Evolutionary conservation across 2,113 vertebrate species (phyloP), one percentile per base, ranked within the genome.

Genomic region (Rhinoderma darwinii): DNA sequence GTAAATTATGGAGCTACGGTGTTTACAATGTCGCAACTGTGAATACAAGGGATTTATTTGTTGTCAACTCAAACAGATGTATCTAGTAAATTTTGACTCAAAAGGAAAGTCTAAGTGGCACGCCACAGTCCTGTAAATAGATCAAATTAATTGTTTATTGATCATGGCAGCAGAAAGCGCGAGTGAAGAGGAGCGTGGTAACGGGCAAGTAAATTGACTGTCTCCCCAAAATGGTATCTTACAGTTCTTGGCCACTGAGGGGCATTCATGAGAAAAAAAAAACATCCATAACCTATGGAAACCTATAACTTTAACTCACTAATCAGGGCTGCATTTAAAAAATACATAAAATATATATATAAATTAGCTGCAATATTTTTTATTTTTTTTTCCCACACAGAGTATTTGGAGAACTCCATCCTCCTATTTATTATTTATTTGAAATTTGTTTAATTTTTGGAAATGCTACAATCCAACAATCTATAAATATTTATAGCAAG

Each of bases 111-210:
- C 77, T 80, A 35, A 27, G 20, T 63, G 56, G 54, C 51, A 14
- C 10, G 15, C 54, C n/a, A 27, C 56, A 63, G 78, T 81, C 39
- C 56, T 63, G 54, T 59, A 80, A 77, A 77, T 80, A 39, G 32
- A 51, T 22, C 61, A 63, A 81, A 81, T 81, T 81, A 81, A 63
- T 81, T 59, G 54, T 61, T 81, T 81, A 81, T 81, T 81, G 54
- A 81, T 81, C 37, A 27, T 9, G 1, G 37, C 78, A 63, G 37
- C 1, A 43, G 78, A 81, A 63, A 80, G 51, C 35, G 41, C 0
- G 10, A 43, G 54, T 61, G 54, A 81, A 25, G 35, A 43, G 25
- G 14, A 81, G 37, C 37, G 15, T 6, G 14, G 78, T 81, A 37
- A 43, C 78, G 63, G 37, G 63, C 78, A 81, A 81, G 35, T 27